Base-by-base conservation (phyloP, 1,140 invertebrate genomes). In the Drosophila carrolli region DNA sequence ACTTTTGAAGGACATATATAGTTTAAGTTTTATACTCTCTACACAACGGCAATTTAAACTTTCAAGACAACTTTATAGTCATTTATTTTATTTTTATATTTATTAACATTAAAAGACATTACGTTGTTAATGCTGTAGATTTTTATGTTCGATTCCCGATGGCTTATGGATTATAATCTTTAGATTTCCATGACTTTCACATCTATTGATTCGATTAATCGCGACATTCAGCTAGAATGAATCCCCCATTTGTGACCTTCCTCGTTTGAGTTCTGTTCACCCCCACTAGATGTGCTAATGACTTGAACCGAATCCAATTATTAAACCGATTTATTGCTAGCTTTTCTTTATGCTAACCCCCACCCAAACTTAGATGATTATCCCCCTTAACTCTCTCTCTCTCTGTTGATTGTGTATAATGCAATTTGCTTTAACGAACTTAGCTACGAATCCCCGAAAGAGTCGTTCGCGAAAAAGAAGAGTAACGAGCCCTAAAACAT, bases 371-470 rank as follows among this genome's bases (percentile, higher is more conserved):
- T 71, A 71, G 67, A 71, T 71, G 67, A 46, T 50, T 46, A 32
- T 71, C 27, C n/a, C 41, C 61, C 44, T 23, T 32, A 19, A n/a
- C 41, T 57, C 46, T 57, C 35, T 55, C 60, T 48, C 54, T 74
- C 57, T 66, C 62, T 78, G 75, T 85, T 82, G 68, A 81, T 79
- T 65, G 83, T 88, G 83, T 86, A 86, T 71, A 81, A 85, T 53
- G 74, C 82, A 75, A 85, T 88, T 86, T 85, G 66, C 73, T 88
- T 76, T 75, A 75, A 75, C 70, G 61, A 88, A 85, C 83, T 82
- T 82, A 86, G 82, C 61, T 60, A 54, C 70, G 68, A 78, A 47
- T 57, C 70, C 82, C 60, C 48, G 53, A 76, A 71, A 71, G 65
- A 71, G 16, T 50, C 44, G 43, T 27, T 29, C 65, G 51, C 37